Conservation (phyloP, 2,113 vertebrate species). For the Austrofundulus limnaeus region DNA sequence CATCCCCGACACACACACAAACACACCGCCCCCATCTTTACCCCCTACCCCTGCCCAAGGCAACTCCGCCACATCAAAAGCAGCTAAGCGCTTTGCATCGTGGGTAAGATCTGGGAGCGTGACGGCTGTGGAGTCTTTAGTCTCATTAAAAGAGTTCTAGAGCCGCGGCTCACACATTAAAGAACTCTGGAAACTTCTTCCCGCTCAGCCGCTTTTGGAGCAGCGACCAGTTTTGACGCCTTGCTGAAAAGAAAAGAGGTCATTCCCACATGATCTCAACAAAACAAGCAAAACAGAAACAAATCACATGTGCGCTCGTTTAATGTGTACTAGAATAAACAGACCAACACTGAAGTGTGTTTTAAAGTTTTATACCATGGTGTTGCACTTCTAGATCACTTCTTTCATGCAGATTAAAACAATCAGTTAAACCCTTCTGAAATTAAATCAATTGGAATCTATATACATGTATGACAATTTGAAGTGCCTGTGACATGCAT, state of each 20-base stretch:
- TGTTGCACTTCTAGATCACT: conserved; percentile 64
- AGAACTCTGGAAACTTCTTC: conserved; percentile 67
- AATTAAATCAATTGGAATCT: neutral
- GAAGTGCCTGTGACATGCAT: too few relatives aligned
- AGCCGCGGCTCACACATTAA: conserved; percentile 66
- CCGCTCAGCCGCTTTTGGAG: conserved; percentile 49
- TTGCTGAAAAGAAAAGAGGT: too few relatives aligned
- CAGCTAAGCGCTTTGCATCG: conserved; percentile 76
- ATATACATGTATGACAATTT: conserved; percentile 55
- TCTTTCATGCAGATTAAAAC: conserved; percentile 36
- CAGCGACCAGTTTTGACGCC: conserved; percentile 27
- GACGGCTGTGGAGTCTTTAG: conserved; percentile 76
- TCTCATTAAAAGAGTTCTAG: conserved; percentile 76
- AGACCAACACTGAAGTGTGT: conserved; percentile 18
- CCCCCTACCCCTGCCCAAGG: conserved; percentile 69
- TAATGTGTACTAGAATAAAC: conserved; percentile 17
- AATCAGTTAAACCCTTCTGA: conserved; percentile 27
- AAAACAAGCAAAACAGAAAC: conserved; percentile 4
- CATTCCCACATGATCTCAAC: too few relatives aligned
- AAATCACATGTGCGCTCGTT: conserved; percentile 17
- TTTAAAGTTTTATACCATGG: conserved; percentile 67
- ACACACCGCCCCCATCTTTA: conserved; percentile 64
- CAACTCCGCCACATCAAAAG: conserved; percentile 77
- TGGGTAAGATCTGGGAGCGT: conserved; percentile 77
- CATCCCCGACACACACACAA: conserved; percentile 56